Evolutionary conservation across 2,888 invertebrate species (phyloP).

Genomic region (Scaptomyza tumidula): DNA sequence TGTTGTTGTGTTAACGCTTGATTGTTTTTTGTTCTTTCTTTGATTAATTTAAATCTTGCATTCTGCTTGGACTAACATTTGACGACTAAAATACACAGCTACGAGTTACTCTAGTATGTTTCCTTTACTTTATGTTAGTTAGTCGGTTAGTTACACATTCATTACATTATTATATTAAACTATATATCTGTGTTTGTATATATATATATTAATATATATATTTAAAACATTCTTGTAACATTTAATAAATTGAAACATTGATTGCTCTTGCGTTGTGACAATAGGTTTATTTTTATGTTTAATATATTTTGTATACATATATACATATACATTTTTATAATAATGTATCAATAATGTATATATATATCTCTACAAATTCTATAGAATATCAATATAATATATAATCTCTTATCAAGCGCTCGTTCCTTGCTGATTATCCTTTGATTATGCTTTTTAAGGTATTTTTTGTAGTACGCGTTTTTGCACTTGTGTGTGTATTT

Average conservation of each 20-base stretch:
- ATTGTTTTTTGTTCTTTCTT: slow-evolving; percentile 1
- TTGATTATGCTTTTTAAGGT: slow-evolving; percentile 33
- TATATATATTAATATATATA: slow-evolving; percentile 19
- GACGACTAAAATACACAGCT: slow-evolving; percentile 17
- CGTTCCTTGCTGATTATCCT: slow-evolving; percentile 53
- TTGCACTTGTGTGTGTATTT: background rate
- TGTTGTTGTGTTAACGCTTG: background rate
- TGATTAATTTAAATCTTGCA: background rate
- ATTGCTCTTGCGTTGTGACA: slow-evolving; percentile 77
- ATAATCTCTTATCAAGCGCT: slow-evolving; percentile 31
- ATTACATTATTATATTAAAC: slow-evolving; percentile 24
- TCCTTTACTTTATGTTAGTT: too few relatives aligned
- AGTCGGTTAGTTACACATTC: slow-evolving; percentile 13
- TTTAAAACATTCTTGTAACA: slow-evolving; percentile 62
- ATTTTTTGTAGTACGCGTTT: slow-evolving; percentile 25
- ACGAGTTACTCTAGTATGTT: slow-evolving; percentile 52
- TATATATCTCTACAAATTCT: slow-evolving; percentile 25
- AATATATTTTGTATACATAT: slow-evolving; percentile 36
- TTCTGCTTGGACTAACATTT: slow-evolving; percentile 44
- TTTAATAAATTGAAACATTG: slow-evolving; percentile 75
- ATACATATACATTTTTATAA: slow-evolving; percentile 26
- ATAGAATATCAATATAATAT: slow-evolving; percentile 26
- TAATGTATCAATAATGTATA: slow-evolving; percentile 16
- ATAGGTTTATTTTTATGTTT: slow-evolving; percentile 35
- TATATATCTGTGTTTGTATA: slow-evolving; percentile 16